Conservation (phyloP, 1,140 invertebrate genomes). For the Marisa cornuarietis region DNA sequence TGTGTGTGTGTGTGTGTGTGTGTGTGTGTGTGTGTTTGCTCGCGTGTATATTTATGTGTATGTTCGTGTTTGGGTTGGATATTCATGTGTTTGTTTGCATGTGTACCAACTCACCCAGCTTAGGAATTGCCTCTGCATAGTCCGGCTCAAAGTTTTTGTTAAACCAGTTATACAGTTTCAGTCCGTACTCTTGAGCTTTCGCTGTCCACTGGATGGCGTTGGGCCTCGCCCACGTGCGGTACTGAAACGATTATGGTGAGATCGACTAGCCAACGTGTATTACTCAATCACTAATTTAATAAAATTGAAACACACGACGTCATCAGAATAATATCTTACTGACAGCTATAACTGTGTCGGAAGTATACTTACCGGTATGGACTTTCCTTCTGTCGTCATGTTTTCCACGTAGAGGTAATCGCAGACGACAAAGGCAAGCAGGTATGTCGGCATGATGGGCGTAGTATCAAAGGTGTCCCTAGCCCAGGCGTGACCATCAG, state of each 20-base stretch:
- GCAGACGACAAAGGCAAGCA: conserved; percentile 64
- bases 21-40: background rate
- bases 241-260: conserved; percentile 26
- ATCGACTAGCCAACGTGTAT: no score
- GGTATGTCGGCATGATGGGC: conserved; percentile 67
- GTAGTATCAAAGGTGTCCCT: conserved; percentile 57
- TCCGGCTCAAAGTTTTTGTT: conserved; percentile 56
- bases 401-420: conserved; percentile 51
- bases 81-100: background rate
- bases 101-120: conserved; percentile 33
- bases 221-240: conserved; percentile 47
- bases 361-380: no score
- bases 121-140: conserved; percentile 29
- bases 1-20: background rate
- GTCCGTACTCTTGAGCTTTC: conserved; percentile 41
- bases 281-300: no score
- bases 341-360: no score
- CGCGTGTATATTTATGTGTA: background rate
- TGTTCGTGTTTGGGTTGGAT: background rate
- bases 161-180: conserved; percentile 54
- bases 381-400: background rate
- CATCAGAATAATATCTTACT: no score
- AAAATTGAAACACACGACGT: no score
- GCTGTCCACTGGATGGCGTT: conserved; percentile 34
- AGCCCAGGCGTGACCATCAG: conserved; percentile 3